A percentile compares a stretch with the other conserved stretches of the same genome.
These are phyloP conservation scores for Xiphorhynchus elegans DNA, from an alignment of 2,113 vertebrate species.

Conservation along the genomic window DNA sequence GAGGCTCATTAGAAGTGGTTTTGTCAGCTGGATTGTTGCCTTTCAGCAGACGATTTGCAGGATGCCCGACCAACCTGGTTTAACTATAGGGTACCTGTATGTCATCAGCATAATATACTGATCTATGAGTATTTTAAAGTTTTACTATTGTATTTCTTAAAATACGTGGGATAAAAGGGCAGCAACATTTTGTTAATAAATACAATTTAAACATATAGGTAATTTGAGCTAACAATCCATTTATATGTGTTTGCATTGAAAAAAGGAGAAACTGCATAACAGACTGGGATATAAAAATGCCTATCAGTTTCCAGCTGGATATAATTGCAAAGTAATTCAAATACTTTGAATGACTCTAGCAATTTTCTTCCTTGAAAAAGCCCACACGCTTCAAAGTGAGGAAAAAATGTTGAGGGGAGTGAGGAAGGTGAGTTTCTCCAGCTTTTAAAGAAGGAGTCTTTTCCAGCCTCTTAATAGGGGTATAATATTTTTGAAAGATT, in stretches of 20 bases:
- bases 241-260: not conserved
- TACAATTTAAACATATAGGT: not conserved
- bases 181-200: not conserved
- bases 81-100: not conserved
- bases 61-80: not conserved
- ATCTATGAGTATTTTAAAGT: not conserved
- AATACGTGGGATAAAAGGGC: not conserved
- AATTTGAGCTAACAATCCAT: not conserved
- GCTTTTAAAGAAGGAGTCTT: not conserved
- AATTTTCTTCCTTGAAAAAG: not conserved
- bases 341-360: not conserved
- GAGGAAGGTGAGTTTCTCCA: not conserved
- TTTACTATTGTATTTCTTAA: not conserved
- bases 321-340: not conserved
- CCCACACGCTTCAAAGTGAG: not conserved
- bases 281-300: not conserved
- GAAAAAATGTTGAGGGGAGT: not conserved
- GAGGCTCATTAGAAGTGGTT: not conserved
- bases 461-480: not conserved
- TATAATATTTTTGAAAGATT: not conserved
- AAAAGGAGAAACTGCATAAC: not conserved
- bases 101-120: rapidly evolving
- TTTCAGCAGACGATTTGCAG: not conserved
- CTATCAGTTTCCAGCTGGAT: not conserved
- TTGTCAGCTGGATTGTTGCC: not conserved